These are phyloP conservation scores for Tribolium freemani DNA, from an alignment of 2,888 invertebrate genomes.

Conservation along the genomic window DNA sequence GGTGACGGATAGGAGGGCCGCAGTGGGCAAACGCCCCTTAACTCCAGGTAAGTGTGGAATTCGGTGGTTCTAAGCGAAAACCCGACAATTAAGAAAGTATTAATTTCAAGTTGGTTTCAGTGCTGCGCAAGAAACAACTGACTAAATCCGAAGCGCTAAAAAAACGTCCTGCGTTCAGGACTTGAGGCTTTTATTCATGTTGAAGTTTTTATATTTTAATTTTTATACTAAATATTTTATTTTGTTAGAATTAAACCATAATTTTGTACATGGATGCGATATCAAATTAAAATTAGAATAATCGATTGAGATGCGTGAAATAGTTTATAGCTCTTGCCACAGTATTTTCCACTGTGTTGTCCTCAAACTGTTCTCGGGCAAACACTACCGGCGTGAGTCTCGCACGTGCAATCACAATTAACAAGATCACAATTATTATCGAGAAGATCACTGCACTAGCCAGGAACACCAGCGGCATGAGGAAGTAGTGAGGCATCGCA, in stretches of 20 bases:
- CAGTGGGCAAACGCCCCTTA: neutral
- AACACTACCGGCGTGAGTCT: slow-evolving; percentile 56
- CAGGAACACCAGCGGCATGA: slow-evolving; percentile 47
- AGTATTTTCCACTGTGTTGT: slow-evolving; percentile 34
- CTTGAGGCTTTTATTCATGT: neutral
- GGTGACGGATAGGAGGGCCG: slow-evolving; percentile 1
- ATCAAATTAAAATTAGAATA: slow-evolving; percentile 14
- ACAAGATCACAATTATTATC: slow-evolving; percentile 55
- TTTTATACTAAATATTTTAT: slow-evolving; percentile 36
- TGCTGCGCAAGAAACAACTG: neutral
- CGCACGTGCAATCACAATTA: slow-evolving; percentile 54
- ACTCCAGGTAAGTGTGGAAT: neutral
- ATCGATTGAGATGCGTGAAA: slow-evolving; percentile 27
- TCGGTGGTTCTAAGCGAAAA: neutral
- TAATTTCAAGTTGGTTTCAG: neutral
- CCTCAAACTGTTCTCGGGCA: slow-evolving; percentile 47
- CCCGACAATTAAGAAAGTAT: neutral
- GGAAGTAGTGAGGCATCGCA: slow-evolving; percentile 51
- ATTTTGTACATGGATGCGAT: slow-evolving; percentile 39
- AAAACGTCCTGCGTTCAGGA: slow-evolving; percentile 22
- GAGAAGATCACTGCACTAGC: slow-evolving; percentile 55
- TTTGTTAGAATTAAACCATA: slow-evolving; percentile 43
- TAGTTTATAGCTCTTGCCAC: slow-evolving; percentile 35
- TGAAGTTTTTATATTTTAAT: slow-evolving; percentile 13
- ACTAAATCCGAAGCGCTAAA: slow-evolving; percentile 12